Percentiles rank a stretch among this genome's conserved stretches.
Evolutionary conservation across 2,888 invertebrate genomes (phyloP).

Genomic region (Spodoptera exigua): DNA sequence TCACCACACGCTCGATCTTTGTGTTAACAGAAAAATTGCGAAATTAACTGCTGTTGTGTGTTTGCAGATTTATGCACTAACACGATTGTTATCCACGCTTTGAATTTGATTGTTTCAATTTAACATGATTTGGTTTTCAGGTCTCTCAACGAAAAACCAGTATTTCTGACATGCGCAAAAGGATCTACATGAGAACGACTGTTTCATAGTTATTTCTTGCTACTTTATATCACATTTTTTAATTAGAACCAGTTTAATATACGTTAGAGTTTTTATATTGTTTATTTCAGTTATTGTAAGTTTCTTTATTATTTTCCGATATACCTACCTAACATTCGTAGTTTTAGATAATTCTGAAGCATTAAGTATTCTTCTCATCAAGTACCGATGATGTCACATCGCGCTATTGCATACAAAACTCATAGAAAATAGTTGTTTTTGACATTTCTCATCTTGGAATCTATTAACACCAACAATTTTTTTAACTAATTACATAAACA

Average conservation of each 20-base stretch:
- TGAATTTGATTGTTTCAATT: constrained; percentile 18
- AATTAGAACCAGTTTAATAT: constrained; percentile 42
- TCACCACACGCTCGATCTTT: no score
- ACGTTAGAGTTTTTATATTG: constrained; percentile 16
- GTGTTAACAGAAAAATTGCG: constrained; percentile 28
- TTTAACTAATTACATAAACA: no score
- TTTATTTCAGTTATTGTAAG: constrained; percentile 36
- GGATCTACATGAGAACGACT: constrained; percentile 32
- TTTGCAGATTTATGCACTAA: constrained; percentile 45
- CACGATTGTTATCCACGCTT: constrained; percentile 17
- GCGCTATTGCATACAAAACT: no score
- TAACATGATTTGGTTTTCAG: constrained; percentile 65
- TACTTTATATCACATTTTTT: constrained; percentile 18
- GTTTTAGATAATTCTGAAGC: no score
- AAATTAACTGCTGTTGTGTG: constrained; percentile 33
- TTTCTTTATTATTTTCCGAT: no score
- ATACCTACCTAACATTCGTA: no score
- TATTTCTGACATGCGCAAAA: constrained; percentile 58
- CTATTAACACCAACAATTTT: no score
- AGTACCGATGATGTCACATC: no score
- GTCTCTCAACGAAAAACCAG: constrained; percentile 54
- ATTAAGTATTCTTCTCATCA: no score
- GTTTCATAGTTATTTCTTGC: not conserved
- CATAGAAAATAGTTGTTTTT: no score
- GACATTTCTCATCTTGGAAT: no score